Base-by-base conservation (phyloP, 2,888 invertebrate species). In the Drosophila neonasuta region DNA sequence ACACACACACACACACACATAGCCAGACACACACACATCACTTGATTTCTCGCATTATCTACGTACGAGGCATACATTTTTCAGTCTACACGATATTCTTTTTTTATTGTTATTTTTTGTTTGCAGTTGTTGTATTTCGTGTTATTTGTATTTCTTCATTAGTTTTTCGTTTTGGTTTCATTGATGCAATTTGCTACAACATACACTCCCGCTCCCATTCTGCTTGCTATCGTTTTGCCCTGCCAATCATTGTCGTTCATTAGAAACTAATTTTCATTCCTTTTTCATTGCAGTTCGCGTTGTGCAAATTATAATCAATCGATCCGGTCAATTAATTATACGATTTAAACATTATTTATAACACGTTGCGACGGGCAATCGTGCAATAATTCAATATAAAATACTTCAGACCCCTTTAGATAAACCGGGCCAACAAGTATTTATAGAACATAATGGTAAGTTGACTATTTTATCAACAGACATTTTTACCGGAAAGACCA, bases 91-190 rank as follows among this genome's bases (percentile, higher is more conserved):
- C 58, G 57, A 60, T 56, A 54, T 58, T 51, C 13, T 34, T 34
- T 11, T 6, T 36, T 36, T 36, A 6, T n/a, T 32, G 32, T 32
- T 32, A 6, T 46, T 29, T 24, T 46, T 36, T 24, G 52, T 42
- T 34, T 59, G 34, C 49, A 56, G 29, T 62, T 59, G 3, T 66
- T 70, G 46, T 62, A 55, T 49, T 56, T 62, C 51, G 24, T 63
- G 58, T 69, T 49, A 52, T 62, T 65, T 69, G 60, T 48, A 68
- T 59, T 66, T 59, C 60, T 59, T 77, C 34, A 55, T 75, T 74
- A 74, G 49, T 68, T 60, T 59, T 59, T 49, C 15, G 50, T 59
- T 59, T 68, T 29, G 36, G 32, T 70, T 84, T 79, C 82, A 85
- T 82, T 81, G 74, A 85, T 68, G 67, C 68, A 60, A 46, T 71